Base-by-base conservation (phyloP, 2,797 vertebrate genomes). In the Rhinichthys osculus region DNA sequence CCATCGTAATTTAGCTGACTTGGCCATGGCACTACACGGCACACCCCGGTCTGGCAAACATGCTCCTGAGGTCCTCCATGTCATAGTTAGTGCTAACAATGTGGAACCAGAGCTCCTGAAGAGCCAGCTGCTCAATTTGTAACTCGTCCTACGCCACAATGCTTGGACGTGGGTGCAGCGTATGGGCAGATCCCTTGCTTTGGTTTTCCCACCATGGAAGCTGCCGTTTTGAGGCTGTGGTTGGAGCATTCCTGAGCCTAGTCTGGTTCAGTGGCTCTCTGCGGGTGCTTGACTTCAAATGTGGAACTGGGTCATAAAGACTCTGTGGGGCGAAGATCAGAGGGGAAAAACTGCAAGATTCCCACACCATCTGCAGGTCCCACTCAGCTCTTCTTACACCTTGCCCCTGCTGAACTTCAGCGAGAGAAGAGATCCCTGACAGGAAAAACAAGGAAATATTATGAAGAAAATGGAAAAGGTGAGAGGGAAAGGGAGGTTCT, bases 211-310 rank as follows among this genome's bases (percentile, higher is more conserved):
- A 72, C 69, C 69, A 17, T 81, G 69, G 33, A 85, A 30, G 81
- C 76, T 72, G 57, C 33, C 73, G 69, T 73, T 85, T 81, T 54
- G 38, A 27, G 79, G 79, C 87, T 88, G 80, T 17, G 84, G 87
- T 78, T 76, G 44, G n/a, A 85, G 81, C 69, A 81, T 90, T 82
- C 76, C 83, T 86, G 64, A 81, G 67, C 54, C 40, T 3, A 85
- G 78, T 81, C 76, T 86, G 78, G 40, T 86, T 87, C 59, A 47
- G 85, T 87, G 84, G 82, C 89, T 87, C 66, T 57, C 40, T 64
- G 70, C 71, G 74, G 89, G 88, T 78, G 73, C 83, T 71, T 35
- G 81, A 78, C 85, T 89, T 89, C 54, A 86, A 89, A 88, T 78
- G 74, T 84, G 27, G 80, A 50, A 89, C 71, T 71, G 70, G 87